Conservation (phyloP, 2,888 invertebrate species). For the Athetis lepigone region DNA sequence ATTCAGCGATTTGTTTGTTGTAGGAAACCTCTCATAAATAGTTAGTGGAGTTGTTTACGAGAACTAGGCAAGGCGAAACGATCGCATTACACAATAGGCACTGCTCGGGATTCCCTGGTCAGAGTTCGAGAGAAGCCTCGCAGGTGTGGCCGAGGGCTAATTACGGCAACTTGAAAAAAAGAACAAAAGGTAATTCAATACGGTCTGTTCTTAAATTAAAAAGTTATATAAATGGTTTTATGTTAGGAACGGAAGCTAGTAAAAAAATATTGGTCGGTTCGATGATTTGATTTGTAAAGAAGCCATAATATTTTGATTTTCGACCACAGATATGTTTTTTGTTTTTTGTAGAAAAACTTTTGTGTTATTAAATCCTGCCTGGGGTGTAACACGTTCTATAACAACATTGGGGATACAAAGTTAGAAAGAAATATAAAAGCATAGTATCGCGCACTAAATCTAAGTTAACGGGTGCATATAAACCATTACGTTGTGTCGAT, state of each 20-base stretch:
- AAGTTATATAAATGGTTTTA: constrained; percentile 38
- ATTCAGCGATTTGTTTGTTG: constrained; percentile 60
- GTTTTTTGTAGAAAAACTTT: background rate
- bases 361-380: background rate
- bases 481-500: constrained; percentile 64
- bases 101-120: constrained; percentile 83
- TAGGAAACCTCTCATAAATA: constrained; percentile 79
- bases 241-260: constrained; percentile 20
- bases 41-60: constrained; percentile 73
- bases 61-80: constrained; percentile 70
- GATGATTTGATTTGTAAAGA: constrained; percentile 23
- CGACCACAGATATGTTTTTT: no score
- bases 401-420: background rate
- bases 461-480: constrained; percentile 53
- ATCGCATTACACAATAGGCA: constrained; percentile 84
- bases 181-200: constrained; percentile 72
- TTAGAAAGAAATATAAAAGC: no score
- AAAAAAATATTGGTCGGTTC: constrained; percentile 18
- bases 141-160: constrained; percentile 81
- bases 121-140: constrained; percentile 85
- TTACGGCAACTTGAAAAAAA: constrained; percentile 74
- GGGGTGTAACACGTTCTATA: background rate
- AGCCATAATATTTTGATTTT: background rate
- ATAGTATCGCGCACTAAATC: constrained; percentile 51
- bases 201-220: constrained; percentile 53